Conservation (phyloP, 2,113 vertebrate species). For the Chitala chitala region DNA sequence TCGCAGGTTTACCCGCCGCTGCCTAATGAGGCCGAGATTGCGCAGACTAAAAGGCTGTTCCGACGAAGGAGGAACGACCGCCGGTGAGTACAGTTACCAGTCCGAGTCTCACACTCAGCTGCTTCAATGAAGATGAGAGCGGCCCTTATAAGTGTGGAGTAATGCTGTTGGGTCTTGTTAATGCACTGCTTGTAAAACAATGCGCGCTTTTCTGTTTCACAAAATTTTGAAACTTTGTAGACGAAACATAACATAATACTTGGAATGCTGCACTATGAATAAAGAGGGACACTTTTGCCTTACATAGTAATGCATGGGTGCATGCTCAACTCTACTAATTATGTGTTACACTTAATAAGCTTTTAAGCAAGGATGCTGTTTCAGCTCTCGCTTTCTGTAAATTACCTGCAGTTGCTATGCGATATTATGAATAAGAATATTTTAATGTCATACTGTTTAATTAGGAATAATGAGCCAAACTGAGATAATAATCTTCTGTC, state of each 20-base stretch:
- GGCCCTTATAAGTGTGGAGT: neutral
- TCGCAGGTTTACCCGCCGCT: slow-evolving; percentile 80
- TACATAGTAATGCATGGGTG: too few relatives aligned
- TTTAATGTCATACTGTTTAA: slow-evolving; percentile 55
- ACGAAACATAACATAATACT: too few relatives aligned
- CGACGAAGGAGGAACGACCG: slow-evolving; percentile 83
- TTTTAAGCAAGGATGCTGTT: neutral
- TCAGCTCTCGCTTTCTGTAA: slow-evolving; percentile 36
- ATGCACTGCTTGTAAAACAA: too few relatives aligned
- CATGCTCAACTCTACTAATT: neutral
- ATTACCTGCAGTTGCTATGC: slow-evolving; percentile 65
- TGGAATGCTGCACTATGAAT: too few relatives aligned
- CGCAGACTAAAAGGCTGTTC: slow-evolving; percentile 94
- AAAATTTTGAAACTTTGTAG: too few relatives aligned
- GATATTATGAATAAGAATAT: slow-evolving; percentile 62
- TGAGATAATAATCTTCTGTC: too few relatives aligned
- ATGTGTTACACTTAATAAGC: neutral
- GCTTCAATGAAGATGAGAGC: neutral
- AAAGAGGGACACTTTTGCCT: too few relatives aligned
- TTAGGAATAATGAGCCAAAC: slow-evolving; percentile 26
- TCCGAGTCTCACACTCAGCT: neutral
- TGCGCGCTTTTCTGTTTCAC: too few relatives aligned
- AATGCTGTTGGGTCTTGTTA: neutral
- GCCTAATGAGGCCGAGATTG: slow-evolving; percentile 89
- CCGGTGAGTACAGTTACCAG: slow-evolving; percentile 63